Conservation (phyloP, 1,140 invertebrate genomes). For the Monomorium pharaonis region DNA sequence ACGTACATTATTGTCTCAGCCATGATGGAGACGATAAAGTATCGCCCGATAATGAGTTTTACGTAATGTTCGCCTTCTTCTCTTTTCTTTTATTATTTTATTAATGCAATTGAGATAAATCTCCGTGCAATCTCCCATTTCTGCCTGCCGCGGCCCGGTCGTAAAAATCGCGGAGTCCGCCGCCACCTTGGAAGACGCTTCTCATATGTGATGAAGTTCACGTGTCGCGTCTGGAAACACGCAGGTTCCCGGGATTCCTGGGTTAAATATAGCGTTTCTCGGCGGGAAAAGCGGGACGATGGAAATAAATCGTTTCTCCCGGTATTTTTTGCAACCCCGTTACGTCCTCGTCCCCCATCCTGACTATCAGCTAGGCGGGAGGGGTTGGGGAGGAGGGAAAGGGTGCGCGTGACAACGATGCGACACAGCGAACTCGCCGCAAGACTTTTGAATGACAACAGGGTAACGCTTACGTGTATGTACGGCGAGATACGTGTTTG, state of each 20-base stretch:
- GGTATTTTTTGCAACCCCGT: background rate
- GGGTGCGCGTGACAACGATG: background rate
- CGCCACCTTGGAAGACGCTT: background rate
- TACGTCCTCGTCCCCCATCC: background rate
- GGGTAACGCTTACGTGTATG: background rate
- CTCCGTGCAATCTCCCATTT: background rate
- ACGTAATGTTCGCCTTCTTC: conserved; percentile 1
- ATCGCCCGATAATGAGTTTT: conserved; percentile 29
- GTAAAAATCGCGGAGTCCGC: conserved; percentile 29
- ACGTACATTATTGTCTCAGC: background rate
- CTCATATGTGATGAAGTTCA: conserved; percentile 35
- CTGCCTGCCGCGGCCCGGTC: background rate
- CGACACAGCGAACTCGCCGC: background rate
- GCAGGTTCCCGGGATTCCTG: conserved; percentile 6
- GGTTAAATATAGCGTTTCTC: conserved; percentile 34
- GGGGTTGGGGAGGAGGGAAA: too few species aligned
- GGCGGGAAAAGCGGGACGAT: conserved; percentile 20
- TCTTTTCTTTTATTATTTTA: background rate
- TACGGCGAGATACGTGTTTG: background rate
- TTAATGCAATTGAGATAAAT: conserved; percentile 33
- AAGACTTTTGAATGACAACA: conserved; percentile 24
- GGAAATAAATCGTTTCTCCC: conserved; percentile 47
- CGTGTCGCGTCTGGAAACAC: background rate
- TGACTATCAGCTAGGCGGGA: background rate
- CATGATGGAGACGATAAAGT: conserved; percentile 6